Percentiles rank a stretch among this genome's conserved stretches.
These are phyloP conservation scores for Danaus chrysippus DNA, from an alignment of 2,888 invertebrate genomes.

Conservation along the genomic window DNA sequence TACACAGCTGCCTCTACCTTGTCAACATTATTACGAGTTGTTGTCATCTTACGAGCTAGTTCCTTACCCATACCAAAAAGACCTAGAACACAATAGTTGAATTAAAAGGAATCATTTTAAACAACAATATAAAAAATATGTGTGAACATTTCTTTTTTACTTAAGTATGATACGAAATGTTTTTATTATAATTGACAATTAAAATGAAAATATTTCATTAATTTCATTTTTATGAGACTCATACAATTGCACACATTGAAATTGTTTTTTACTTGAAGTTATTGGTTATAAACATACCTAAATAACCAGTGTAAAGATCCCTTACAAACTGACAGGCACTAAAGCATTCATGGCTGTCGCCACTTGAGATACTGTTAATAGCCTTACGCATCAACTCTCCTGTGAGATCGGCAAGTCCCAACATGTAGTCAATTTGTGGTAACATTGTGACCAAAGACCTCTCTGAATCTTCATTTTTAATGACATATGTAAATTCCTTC, in stretches of 20 bases:
- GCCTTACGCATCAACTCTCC: conserved; percentile 95
- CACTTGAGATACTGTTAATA: conserved; percentile 88
- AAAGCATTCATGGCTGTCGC: conserved; percentile 85
- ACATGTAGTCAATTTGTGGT: conserved; percentile 78
- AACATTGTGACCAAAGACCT: conserved; percentile 53
- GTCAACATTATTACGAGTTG: conserved; percentile 85
- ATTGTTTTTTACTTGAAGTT: conserved; percentile 23
- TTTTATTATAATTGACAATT: too few species aligned
- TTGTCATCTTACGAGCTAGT: conserved; percentile 83
- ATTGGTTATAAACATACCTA: conserved; percentile 60
- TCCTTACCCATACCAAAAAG: conserved; percentile 68
- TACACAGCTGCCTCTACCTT: conserved; percentile 93
- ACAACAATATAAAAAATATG: too few species aligned
- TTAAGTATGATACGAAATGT: too few species aligned
- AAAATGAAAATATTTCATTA: too few species aligned
- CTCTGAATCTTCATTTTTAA: conserved; percentile 39
- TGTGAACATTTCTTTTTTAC: too few species aligned
- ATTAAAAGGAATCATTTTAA: conserved; percentile 4
- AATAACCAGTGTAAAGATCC: conserved; percentile 80
- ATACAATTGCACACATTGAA: too few species aligned
- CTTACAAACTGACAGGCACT: conserved; percentile 86
- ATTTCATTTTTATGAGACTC: too few species aligned
- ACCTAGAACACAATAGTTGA: conserved; percentile 39
- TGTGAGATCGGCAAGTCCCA: conserved; percentile 92
- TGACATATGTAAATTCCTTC: conserved; percentile 68